A percentile compares a stretch with the other conserved stretches of the same genome.
Conservation (phyloP, 2,113 vertebrate genomes). For the Marmota monax region DNA sequence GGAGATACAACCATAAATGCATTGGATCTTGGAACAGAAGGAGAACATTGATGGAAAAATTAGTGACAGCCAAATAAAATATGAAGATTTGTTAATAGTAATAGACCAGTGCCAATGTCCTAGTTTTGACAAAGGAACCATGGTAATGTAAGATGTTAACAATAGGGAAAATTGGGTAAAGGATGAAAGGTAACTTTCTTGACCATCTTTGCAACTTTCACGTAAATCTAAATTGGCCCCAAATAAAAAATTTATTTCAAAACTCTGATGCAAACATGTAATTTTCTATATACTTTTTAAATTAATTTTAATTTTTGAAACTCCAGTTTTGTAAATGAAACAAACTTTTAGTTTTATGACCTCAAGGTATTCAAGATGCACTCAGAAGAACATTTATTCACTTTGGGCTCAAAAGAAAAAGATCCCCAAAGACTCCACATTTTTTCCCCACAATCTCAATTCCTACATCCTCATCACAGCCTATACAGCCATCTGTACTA, state of each 20-base stretch:
- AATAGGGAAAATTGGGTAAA: neutral
- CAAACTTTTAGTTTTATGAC: neutral
- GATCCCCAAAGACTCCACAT: neutral
- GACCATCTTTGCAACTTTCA: neutral
- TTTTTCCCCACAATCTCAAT: neutral
- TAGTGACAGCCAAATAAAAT: neutral
- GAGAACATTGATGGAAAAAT: neutral
- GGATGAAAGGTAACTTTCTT: neutral
- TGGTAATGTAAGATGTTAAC: neutral
- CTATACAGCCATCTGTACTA: neutral
- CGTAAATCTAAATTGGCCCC: neutral
- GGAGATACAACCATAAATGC: neutral
- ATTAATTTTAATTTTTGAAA: neutral
- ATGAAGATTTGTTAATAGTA: neutral
- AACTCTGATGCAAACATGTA: conserved; percentile 25
- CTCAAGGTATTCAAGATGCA: neutral
- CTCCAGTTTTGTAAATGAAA: neutral
- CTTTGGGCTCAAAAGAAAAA: neutral
- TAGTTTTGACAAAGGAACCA: neutral
- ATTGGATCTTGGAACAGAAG: neutral
- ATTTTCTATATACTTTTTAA: neutral
- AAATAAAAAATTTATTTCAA: neutral
- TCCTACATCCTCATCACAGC: neutral
- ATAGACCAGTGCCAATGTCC: neutral
- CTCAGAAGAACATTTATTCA: neutral